Evolutionary conservation across 2,888 invertebrate species (phyloP).

Genomic region (Schizaphis graminum): DNA sequence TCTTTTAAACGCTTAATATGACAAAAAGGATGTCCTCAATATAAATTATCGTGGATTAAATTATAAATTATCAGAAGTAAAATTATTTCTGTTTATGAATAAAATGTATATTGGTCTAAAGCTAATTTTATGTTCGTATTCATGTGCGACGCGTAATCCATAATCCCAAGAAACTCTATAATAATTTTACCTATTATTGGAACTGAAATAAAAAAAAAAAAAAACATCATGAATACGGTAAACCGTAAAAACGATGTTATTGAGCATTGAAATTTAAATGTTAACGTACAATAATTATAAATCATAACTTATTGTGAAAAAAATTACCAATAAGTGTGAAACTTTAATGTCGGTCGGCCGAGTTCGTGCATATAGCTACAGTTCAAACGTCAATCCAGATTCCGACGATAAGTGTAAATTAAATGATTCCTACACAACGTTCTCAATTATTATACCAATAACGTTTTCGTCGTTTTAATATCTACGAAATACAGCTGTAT

Average conservation of each 20-base stretch:
- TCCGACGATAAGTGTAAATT: background rate
- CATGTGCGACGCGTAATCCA: background rate
- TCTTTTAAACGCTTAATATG: slow-evolving; percentile 42
- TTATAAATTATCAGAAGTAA: slow-evolving; percentile 29
- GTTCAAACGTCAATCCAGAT: background rate
- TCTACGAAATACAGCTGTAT: background rate
- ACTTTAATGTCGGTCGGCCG: background rate
- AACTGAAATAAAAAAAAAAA: background rate
- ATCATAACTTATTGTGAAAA: background rate
- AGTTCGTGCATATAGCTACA: background rate
- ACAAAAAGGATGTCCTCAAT: slow-evolving; percentile 59
- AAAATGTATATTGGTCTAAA: background rate
- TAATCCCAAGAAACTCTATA: background rate
- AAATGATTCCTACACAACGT: background rate
- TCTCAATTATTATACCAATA: background rate
- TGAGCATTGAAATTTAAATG: background rate
- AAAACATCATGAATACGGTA: background rate
- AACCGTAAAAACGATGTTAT: background rate
- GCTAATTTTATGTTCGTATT: background rate
- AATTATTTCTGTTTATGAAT: slow-evolving; percentile 8
- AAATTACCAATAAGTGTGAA: background rate
- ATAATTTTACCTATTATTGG: background rate
- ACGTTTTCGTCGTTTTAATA: background rate
- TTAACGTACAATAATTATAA: background rate
- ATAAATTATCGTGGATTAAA: slow-evolving; percentile 51